Base-by-base conservation (phyloP, 2,113 vertebrate species). In the Platichthys flesus region DNA sequence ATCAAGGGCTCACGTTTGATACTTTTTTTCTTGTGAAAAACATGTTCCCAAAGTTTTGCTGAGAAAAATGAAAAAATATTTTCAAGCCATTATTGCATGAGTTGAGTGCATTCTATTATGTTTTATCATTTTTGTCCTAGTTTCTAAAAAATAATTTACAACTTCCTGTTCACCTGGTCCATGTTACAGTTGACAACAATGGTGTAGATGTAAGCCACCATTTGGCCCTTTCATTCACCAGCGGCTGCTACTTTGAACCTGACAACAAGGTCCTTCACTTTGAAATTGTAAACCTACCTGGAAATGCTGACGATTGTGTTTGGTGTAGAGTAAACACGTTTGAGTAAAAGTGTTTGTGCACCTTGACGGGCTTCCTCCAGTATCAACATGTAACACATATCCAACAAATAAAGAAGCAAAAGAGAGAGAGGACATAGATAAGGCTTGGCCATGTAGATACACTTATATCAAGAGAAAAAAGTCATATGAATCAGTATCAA, bases 301-400 rank as follows among this genome's bases (percentile, higher is more conserved):
- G 4, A 0, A 31, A 28, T 9, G 49, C 26, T 65, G 52, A 40
- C 55, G 56, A 9, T 42, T 71, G 56, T 52, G 40, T 64, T 81
- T 3, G 5, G 20, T 78, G 21, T 61, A 47, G 55, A 61, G 67
- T 67, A 66, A 76, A 72, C 47, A 49, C 26, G 78, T 76, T 66
- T 76, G 64, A 77, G 37, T 31, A 42, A 63, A 82, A 65, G 45
- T 67, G 68, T 76, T 79, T 79, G 49, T 61, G 74, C 72, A 70
- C 56, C 51, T 74, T 70, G 45, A 56, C 52, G 20, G 61, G 49
- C 58, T 58, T 21, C 45, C 62, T 45, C 35, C 55, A 45, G 35
- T 66, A 49, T 72, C 57, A 64, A 0, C 58, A 26, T 66, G 51
- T 49, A 60, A 37, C 13, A 62, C 65, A 35, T 42, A 65, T 75